Conservation (phyloP, 1,140 invertebrate species). For the Pseudobourletiella spinata region DNA sequence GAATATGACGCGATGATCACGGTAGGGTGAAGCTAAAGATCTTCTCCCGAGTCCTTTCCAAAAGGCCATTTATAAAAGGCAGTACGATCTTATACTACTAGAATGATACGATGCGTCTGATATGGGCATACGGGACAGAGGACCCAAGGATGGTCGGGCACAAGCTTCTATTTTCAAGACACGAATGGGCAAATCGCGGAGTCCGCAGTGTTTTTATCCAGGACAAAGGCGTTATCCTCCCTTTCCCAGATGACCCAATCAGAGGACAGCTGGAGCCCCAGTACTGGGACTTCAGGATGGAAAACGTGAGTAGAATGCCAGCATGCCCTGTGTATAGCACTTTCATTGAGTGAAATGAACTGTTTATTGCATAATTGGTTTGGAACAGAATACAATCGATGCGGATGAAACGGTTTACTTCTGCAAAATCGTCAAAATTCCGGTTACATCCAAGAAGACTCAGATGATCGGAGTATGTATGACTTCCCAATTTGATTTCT, state of each 20-base stretch:
- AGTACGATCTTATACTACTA: constrained; percentile 40
- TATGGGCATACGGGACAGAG: constrained; percentile 60
- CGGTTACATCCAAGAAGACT: constrained; percentile 56
- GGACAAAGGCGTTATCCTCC: neutral
- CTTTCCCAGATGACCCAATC: constrained; percentile 6
- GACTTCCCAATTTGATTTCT: neutral
- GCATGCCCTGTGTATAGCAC: neutral
- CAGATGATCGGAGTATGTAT: constrained; percentile 62
- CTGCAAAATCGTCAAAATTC: constrained; percentile 78
- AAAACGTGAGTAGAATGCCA: neutral
- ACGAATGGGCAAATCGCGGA: constrained; percentile 48
- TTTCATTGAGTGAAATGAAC: neutral
- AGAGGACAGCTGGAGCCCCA: neutral
- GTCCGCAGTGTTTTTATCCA: constrained; percentile 3
- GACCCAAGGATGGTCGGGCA: constrained; percentile 48
- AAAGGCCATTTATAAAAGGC: neutral
- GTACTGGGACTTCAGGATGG: constrained; percentile 4
- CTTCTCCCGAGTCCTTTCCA: neutral
- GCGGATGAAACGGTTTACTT: constrained; percentile 56
- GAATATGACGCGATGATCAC: constrained; percentile 50
- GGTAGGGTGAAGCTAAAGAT: neutral
- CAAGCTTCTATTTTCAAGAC: constrained; percentile 43
- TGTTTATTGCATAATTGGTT: neutral
- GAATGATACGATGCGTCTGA: constrained; percentile 64
- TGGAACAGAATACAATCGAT: neutral